Conservation (phyloP, 2,797 vertebrate genomes). For the Gallinago solitaria region DNA sequence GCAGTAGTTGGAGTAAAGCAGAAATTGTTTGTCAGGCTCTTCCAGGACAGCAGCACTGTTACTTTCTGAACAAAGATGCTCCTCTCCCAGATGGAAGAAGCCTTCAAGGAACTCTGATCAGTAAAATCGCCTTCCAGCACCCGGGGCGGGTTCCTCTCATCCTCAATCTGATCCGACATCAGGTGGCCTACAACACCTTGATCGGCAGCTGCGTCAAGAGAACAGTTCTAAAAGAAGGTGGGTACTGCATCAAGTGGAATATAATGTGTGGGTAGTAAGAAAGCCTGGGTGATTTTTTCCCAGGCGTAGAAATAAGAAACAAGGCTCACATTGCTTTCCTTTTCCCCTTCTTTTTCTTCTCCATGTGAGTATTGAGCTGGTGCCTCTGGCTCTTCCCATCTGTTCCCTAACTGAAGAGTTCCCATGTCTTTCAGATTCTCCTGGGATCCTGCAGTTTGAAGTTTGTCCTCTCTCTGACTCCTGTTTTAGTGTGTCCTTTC, state of each 20-base stretch:
- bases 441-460: constrained; percentile 96
- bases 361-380: neutral
- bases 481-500: constrained; percentile 96
- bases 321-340: neutral
- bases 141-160: constrained; percentile 92
- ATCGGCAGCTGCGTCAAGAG: constrained; percentile 96
- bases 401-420: neutral
- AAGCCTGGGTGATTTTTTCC: neutral
- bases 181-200: constrained; percentile 93
- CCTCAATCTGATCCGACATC: constrained; percentile 91
- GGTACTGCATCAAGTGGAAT: neutral
- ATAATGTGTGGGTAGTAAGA: fast-evolving
- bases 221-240: constrained; percentile 93
- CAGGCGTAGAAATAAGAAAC: neutral
- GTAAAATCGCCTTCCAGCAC: constrained; percentile 95
- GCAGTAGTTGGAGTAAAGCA: neutral
- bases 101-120: constrained; percentile 90
- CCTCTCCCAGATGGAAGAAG: constrained; percentile 92
- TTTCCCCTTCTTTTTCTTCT: neutral
- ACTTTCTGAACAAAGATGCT: constrained; percentile 96
- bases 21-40: constrained; percentile 81
- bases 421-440: constrained; percentile 81
- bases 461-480: constrained; percentile 96
- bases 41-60: constrained; percentile 97
- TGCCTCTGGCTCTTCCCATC: neutral